Conservation (phyloP, 1,140 invertebrate genomes). For the Doryteuthis pealeii region DNA sequence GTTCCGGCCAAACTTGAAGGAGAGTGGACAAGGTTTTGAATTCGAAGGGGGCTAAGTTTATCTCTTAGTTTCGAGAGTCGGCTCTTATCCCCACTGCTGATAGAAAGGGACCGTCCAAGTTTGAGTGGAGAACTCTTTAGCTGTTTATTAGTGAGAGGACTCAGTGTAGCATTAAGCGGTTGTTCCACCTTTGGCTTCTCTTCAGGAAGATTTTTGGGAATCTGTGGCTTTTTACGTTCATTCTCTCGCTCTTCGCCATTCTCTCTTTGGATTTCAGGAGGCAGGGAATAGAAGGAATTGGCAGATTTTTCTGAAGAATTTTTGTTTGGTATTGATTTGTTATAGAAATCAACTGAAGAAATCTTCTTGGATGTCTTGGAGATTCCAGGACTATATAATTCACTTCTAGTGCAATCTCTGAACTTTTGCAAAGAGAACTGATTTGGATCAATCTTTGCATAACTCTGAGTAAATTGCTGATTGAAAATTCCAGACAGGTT, state of each 20-base stretch:
- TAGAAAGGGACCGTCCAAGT: constrained; percentile 19
- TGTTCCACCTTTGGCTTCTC: not conserved
- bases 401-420: no score
- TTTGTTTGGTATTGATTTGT: no score
- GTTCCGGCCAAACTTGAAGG: constrained; percentile 20
- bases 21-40: not conserved
- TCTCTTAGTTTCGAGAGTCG: not conserved
- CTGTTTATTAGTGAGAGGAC: constrained; percentile 16
- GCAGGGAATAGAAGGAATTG: no score
- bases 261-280: not conserved
- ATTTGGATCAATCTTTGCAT: no score
- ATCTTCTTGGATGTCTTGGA: no score
- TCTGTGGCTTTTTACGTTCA: not conserved
- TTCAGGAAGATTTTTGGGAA: constrained; percentile 4
- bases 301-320: no score
- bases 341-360: no score
- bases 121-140: constrained; percentile 28
- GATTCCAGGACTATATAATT: no score
- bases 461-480: no score
- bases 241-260: not conserved
- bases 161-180: not conserved
- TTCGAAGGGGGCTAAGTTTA: constrained; percentile 1
- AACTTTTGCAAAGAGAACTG: no score
- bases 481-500: no score
- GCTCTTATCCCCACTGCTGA: not conserved